Conservation (phyloP, 2,888 invertebrate species). For the Leptopilina drosophilae region DNA sequence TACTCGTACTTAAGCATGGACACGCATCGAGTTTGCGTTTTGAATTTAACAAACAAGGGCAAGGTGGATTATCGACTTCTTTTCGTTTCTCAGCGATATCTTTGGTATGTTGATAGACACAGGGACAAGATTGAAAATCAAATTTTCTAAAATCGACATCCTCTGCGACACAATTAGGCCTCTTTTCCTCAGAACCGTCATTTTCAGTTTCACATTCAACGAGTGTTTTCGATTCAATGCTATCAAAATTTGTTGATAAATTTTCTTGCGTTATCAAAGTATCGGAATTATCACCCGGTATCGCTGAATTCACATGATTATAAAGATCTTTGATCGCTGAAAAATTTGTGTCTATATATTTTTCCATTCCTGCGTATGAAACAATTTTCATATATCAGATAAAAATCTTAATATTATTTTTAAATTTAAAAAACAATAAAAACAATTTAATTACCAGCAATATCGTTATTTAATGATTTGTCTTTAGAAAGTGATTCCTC, state of each 20-base stretch:
- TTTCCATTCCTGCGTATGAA: constrained; percentile 10
- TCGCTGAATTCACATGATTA: constrained; percentile 22
- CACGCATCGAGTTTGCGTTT: constrained; percentile 65
- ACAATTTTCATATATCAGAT: background rate
- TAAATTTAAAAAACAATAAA: too few species aligned
- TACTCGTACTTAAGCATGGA: constrained; percentile 66
- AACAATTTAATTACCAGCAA: constrained; percentile 9
- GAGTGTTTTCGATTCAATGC: background rate
- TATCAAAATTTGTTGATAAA: background rate
- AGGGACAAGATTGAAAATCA: constrained; percentile 65
- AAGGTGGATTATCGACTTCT: constrained; percentile 68
- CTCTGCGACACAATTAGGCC: constrained; percentile 41
- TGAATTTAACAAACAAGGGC: constrained; percentile 69
- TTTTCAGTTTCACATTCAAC: constrained; percentile 44
- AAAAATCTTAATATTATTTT: background rate
- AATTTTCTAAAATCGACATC: constrained; percentile 52
- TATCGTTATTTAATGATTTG: constrained; percentile 27
- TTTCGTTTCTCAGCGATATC: constrained; percentile 66
- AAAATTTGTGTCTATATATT: constrained; percentile 22
- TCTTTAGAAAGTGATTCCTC: constrained; percentile 25
- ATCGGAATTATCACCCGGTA: constrained; percentile 19
- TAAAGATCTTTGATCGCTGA: constrained; percentile 30
- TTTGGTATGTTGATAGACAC: constrained; percentile 67
- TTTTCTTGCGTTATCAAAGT: background rate
- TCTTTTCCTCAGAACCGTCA: constrained; percentile 46